These are phyloP conservation scores for Dendrocopos noguchii DNA, from an alignment of 2,113 vertebrate genomes.

Conservation along the genomic window DNA sequence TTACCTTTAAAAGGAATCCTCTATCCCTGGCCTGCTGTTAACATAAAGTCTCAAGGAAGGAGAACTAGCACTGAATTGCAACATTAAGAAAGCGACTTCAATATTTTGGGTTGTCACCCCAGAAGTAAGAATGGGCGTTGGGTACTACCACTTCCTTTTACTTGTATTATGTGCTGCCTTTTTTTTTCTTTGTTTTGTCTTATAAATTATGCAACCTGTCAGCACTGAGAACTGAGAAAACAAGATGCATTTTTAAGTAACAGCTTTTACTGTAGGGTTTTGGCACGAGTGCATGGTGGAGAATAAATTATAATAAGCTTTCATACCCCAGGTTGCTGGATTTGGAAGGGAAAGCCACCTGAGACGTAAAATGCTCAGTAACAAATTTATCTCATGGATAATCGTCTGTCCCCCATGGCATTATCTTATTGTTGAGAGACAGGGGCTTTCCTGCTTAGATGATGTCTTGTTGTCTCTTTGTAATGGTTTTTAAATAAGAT, in stretches of 20 bases:
- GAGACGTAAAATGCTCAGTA: neutral
- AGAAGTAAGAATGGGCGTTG: neutral
- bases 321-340: neutral
- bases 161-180: neutral
- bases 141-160: neutral
- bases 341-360: neutral
- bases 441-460: constrained; percentile 1
- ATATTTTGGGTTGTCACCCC: neutral
- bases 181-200: neutral
- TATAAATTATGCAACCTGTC: neutral
- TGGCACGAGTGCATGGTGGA: neutral
- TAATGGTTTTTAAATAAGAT: constrained; percentile 29
- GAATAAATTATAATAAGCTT: neutral
- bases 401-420: neutral
- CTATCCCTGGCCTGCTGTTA: neutral
- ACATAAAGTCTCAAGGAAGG: neutral
- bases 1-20: neutral
- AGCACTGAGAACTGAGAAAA: neutral
- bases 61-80: neutral
- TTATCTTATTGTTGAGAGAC: neutral
- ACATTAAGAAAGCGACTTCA: neutral
- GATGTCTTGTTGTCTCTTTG: neutral
- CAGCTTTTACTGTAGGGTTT: neutral
- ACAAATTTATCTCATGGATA: constrained; percentile 5
- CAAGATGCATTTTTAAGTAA: neutral